These are phyloP conservation scores for Harpalus rubripes DNA, from an alignment of 2,888 invertebrate species.

Conservation along the genomic window DNA sequence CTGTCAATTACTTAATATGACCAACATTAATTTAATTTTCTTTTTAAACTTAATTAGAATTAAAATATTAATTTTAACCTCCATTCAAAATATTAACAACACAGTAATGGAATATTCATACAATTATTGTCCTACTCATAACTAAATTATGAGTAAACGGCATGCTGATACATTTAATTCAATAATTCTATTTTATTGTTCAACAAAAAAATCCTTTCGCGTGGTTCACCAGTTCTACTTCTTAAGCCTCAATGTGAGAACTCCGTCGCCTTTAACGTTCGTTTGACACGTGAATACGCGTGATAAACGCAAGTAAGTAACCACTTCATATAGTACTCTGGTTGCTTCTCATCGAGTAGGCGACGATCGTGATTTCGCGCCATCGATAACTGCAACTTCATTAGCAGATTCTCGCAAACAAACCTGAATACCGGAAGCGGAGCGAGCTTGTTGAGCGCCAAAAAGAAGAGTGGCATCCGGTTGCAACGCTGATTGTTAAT, in stretches of 20 bases:
- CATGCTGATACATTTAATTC: neutral
- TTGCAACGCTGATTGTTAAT: slow-evolving; percentile 10
- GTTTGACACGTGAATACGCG: slow-evolving; percentile 19
- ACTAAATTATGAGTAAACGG: neutral
- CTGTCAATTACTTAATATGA: too few relatives aligned
- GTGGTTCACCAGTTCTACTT: neutral
- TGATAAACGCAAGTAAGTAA: slow-evolving; percentile 38
- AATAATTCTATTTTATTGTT: neutral
- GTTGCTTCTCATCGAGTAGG: neutral
- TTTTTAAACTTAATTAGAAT: too few relatives aligned
- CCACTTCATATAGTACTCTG: neutral
- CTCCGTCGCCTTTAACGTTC: neutral
- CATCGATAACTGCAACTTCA: slow-evolving; percentile 47
- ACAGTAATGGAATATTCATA: neutral
- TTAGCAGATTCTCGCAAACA: slow-evolving; percentile 26
- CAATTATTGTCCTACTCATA: neutral
- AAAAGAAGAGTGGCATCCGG: slow-evolving; percentile 30
- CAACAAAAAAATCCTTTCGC: neutral
- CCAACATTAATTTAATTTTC: too few relatives aligned
- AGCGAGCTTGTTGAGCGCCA: slow-evolving; percentile 23
- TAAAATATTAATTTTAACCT: too few relatives aligned
- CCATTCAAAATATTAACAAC: too few relatives aligned
- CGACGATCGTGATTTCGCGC: slow-evolving; percentile 19
- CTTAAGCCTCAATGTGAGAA: neutral
- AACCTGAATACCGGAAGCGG: slow-evolving; percentile 27